Evolutionary conservation across 2,888 invertebrate species (phyloP), one percentile per base, ranked within the genome.

Genomic region (Cantharis lateralis): DNA sequence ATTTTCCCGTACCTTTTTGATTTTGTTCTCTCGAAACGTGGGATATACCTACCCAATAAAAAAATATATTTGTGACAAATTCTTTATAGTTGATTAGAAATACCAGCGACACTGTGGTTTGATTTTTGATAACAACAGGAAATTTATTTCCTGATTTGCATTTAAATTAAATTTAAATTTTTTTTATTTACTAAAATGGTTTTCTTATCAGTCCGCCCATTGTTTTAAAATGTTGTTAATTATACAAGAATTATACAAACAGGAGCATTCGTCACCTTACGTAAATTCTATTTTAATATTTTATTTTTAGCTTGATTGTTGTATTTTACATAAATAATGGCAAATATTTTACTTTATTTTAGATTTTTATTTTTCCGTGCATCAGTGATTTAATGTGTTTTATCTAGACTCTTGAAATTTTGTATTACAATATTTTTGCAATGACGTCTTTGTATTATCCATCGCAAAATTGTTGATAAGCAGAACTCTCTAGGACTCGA

Each of bases 251-350:
- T 48, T 48, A n/a, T n/a, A 48, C 7, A n/a, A 13, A n/a, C 48
- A n/a, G 13, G 48, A 48, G 13, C 48, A 48, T 48, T 48, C 48
- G 48, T n/a, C n/a, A 48, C 48, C 48, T 48, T 70, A 18, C 66
- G 28, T 62, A 71, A 71, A 68, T 66, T 68, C 75, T 75, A 75
- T 75, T 75, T 71, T 32, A 68, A 62, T 32, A 68, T 68, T 71
- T 75, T 75, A 75, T 75, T 75, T 75, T 71, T 74, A 74, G 28
- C 63, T 64, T 9, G 72, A 32, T 66, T 66, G 66, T 48, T 48
- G 48, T 48, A 48, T 48, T 48, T 48, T 48, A 48, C 48, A 48
- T 48, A 48, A n/a, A 48, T 48, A 48, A 48, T 48, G 48, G 48
- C 48, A 48, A 48, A 48, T 48, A 48, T 48, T 48, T 48, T 48